These are phyloP conservation scores for Malacosoma neustria DNA, from an alignment of 2,888 invertebrate species.

Conservation along the genomic window DNA sequence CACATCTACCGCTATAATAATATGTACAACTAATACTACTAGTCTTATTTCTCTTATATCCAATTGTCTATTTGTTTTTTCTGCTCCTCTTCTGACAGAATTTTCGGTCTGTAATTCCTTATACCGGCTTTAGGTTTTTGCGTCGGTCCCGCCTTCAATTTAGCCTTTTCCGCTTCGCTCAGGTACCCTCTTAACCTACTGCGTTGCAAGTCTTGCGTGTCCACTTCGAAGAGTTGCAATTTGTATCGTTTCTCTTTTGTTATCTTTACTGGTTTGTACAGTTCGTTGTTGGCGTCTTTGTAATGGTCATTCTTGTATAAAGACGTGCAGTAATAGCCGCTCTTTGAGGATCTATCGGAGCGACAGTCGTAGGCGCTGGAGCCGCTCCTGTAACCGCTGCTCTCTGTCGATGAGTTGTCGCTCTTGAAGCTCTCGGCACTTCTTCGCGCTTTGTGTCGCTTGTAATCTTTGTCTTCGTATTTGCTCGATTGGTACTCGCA, in stretches of 20 bases:
- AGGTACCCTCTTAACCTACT: constrained; percentile 47
- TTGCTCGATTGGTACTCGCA: constrained; percentile 37
- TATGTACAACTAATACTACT: constrained; percentile 67
- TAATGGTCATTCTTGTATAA: constrained; percentile 70
- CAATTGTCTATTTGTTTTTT: constrained; percentile 76
- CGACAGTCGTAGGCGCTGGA: constrained; percentile 60
- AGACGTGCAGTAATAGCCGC: constrained; percentile 60
- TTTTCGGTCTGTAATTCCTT: constrained; percentile 83
- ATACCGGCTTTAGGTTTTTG: constrained; percentile 76
- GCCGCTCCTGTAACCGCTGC: constrained; percentile 64
- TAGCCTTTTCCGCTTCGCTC: constrained; percentile 58
- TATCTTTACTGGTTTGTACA: constrained; percentile 68
- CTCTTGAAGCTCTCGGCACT: constrained; percentile 62
- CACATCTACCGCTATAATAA: constrained; percentile 60
- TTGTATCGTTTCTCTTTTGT: constrained; percentile 63
- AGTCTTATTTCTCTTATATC: constrained; percentile 72
- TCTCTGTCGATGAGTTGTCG: constrained; percentile 58
- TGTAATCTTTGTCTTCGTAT: constrained; percentile 37
- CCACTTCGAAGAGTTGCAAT: constrained; percentile 53
- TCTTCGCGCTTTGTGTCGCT: constrained; percentile 44
- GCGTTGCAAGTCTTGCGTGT: constrained; percentile 48
- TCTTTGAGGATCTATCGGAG: constrained; percentile 52
- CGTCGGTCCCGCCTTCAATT: constrained; percentile 44
- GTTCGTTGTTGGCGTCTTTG: constrained; percentile 60
- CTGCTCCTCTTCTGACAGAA: constrained; percentile 74